phyloP scores from a whole-genome alignment of 2,113 vertebrate genomes.

The Eidolon helvum region DNA sequence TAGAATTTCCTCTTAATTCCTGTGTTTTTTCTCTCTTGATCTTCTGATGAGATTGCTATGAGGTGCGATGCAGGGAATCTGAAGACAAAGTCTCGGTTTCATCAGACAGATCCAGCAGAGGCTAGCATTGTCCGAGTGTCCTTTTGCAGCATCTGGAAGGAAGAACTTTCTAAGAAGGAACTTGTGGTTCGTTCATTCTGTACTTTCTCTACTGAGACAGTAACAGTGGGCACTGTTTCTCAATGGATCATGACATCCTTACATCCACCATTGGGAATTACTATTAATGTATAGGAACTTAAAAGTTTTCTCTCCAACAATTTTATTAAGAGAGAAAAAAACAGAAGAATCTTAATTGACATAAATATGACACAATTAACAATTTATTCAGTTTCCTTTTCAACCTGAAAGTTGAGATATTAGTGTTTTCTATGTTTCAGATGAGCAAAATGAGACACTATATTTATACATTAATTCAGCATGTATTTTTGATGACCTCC shows the following conservation, averaged over 20 bases:
- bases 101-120: not conserved
- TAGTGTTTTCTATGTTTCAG: slow-evolving; percentile 10
- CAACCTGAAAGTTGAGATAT: not conserved
- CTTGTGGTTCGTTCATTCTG: not conserved
- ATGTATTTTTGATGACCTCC: not conserved
- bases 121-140: not conserved
- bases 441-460: not conserved
- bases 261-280: not conserved
- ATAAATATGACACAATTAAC: not conserved
- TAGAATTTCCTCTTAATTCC: not conserved
- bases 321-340: not conserved
- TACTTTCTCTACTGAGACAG: not conserved
- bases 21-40: not conserved
- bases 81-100: not conserved
- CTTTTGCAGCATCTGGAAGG: not conserved
- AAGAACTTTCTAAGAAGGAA: not conserved
- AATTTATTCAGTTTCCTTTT: slow-evolving; percentile 1
- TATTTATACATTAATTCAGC: not conserved
- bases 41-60: not conserved
- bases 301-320: not conserved
- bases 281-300: not conserved
- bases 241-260: not conserved
- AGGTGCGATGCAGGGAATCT: not conserved
- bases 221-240: not conserved
- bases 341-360: not conserved